Evolutionary conservation across 2,888 invertebrate genomes (phyloP).

Genomic region (Cosmopolites sordidus): DNA sequence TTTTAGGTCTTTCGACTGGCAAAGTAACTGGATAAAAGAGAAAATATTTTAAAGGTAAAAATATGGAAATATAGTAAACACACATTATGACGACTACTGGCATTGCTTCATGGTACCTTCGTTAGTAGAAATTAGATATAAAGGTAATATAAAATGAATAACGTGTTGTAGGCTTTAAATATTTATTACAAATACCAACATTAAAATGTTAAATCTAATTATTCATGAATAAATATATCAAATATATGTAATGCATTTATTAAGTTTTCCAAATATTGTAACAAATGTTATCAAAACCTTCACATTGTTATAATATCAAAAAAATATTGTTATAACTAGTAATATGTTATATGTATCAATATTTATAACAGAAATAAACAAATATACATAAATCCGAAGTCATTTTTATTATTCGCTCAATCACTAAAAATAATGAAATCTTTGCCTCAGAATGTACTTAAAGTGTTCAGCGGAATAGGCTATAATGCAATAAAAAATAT

Average conservation of each 20-base stretch:
- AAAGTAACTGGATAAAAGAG: constrained; percentile 3
- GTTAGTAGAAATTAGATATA: constrained; percentile 8
- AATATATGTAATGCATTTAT: background rate
- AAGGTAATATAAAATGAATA: no score
- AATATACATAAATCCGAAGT: no score
- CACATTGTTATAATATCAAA: constrained; percentile 12
- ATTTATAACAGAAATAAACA: no score
- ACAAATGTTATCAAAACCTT: constrained; percentile 17
- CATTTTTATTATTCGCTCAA: no score
- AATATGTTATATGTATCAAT: no score
- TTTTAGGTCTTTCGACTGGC: constrained; percentile 3
- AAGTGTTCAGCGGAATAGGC: no score
- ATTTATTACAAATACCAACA: constrained; percentile 18
- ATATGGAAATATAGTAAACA: background rate
- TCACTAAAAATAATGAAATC: no score
- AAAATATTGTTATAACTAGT: background rate
- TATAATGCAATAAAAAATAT: no score
- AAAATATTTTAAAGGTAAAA: constrained; percentile 6
- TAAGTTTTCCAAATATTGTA: background rate
- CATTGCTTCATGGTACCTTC: constrained; percentile 19
- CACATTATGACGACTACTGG: constrained; percentile 11
- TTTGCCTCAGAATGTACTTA: no score
- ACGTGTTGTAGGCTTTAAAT: background rate
- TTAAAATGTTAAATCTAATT: no score
- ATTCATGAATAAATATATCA: background rate